Percentiles rank a stretch among this genome's conserved stretches.
These are phyloP conservation scores for human (Homo sapiens) DNA, from an alignment of 2,113 vertebrate species.

Conservation along the genomic window DNA sequence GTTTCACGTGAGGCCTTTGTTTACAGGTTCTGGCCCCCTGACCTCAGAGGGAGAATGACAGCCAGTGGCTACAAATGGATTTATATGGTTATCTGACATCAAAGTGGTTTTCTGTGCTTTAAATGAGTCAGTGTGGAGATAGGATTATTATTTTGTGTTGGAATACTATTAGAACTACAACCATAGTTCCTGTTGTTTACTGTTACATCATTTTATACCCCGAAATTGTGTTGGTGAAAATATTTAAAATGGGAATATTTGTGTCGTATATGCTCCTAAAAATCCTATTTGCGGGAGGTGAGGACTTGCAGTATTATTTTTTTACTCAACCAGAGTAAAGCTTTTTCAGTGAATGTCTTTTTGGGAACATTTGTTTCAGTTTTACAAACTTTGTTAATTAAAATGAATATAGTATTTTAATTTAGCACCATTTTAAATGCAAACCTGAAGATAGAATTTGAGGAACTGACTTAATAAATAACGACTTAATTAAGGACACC, in stretches of 20 bases:
- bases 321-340: not conserved
- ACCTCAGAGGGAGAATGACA: not conserved
- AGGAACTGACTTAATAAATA: slow-evolving; percentile 43
- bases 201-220: not conserved
- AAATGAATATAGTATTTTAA: not conserved
- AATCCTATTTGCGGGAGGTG: not conserved
- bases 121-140: not conserved
- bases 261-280: not conserved
- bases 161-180: not conserved
- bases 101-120: not conserved
- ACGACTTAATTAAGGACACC: not conserved
- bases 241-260: not conserved
- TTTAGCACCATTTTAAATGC: not conserved
- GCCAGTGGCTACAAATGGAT: not conserved
- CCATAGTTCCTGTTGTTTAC: not conserved
- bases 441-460: slow-evolving; percentile 6
- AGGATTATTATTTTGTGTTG: not conserved
- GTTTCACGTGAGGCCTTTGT: not conserved
- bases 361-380: not conserved
- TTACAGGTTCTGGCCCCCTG: not conserved
- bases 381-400: slow-evolving; percentile 11
- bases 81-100: not conserved
- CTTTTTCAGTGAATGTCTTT: not conserved
- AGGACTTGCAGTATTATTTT: not conserved
- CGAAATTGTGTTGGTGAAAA: not conserved